Conservation (phyloP, 2,888 invertebrate genomes). For the Sabellastarte sp. region DNA sequence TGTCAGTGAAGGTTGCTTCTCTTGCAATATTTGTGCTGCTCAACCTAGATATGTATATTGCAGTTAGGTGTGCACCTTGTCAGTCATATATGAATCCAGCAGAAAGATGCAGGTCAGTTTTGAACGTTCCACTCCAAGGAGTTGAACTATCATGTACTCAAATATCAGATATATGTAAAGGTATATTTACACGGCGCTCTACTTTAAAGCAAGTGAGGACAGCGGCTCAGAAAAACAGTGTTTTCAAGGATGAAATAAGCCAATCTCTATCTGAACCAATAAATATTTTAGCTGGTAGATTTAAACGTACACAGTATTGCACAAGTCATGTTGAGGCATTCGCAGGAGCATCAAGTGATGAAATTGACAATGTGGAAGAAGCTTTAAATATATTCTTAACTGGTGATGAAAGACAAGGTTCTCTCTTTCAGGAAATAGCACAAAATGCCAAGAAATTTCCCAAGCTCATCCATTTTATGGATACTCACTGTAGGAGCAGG, state of each 20-base stretch:
- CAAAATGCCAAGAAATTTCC: not conserved
- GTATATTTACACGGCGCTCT: not conserved
- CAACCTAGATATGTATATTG: conserved; percentile 18
- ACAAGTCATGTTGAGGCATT: not conserved
- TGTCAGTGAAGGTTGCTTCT: conserved; percentile 16
- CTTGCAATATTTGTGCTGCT: conserved; percentile 14
- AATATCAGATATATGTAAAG: not conserved
- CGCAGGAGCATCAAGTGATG: not conserved
- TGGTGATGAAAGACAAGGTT: not conserved
- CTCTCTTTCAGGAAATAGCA: not conserved
- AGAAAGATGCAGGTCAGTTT: not conserved
- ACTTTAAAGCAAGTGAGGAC: not conserved
- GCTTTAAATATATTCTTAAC: not conserved
- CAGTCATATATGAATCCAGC: conserved; percentile 3
- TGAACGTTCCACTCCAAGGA: conserved; percentile 1
- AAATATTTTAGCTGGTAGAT: not conserved
- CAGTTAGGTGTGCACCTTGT: conserved; percentile 16
- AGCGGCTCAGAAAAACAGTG: not conserved
- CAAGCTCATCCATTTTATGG: not conserved
- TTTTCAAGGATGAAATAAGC: not conserved
- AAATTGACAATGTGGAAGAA: not conserved
- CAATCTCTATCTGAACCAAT: not conserved
- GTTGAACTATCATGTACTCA: conserved; percentile 4
- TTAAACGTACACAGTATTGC: not conserved
- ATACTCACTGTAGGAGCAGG: not conserved